These are phyloP conservation scores for Cryptus viduatorius DNA, from an alignment of 2,888 invertebrate species.

Conservation along the genomic window DNA sequence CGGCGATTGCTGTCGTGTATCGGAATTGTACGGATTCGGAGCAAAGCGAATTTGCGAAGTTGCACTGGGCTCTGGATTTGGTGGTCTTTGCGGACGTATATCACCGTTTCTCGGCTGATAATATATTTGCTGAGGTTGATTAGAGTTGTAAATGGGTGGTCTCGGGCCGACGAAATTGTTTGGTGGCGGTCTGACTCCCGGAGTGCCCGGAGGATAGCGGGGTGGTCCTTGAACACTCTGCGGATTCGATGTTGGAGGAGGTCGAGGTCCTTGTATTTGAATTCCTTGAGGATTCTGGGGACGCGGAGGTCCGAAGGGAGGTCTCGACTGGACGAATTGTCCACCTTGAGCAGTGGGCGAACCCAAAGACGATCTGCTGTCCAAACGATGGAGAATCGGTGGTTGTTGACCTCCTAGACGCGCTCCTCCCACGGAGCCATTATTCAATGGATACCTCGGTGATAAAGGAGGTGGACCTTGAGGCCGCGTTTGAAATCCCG, in stretches of 20 bases:
- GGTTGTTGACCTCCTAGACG: slow-evolving; percentile 86
- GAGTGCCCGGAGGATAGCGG: slow-evolving; percentile 64
- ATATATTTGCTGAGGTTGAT: slow-evolving; percentile 53
- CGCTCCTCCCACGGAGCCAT: slow-evolving; percentile 83
- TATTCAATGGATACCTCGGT: slow-evolving; percentile 77
- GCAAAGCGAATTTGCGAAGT: slow-evolving; percentile 37
- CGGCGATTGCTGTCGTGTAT: slow-evolving; percentile 35
- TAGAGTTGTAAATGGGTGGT: slow-evolving; percentile 43
- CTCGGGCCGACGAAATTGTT: slow-evolving; percentile 56
- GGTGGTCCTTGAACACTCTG: slow-evolving; percentile 61
- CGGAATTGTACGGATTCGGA: slow-evolving; percentile 35
- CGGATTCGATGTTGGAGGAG: slow-evolving; percentile 62
- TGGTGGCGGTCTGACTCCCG: slow-evolving; percentile 50
- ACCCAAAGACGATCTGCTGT: slow-evolving; percentile 85
- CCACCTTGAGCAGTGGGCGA: slow-evolving; percentile 68
- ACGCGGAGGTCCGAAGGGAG: slow-evolving; percentile 64
- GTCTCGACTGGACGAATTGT: slow-evolving; percentile 60
- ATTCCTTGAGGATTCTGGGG: slow-evolving; percentile 67
- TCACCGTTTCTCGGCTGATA: slow-evolving; percentile 58
- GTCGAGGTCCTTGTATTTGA: slow-evolving; percentile 63
- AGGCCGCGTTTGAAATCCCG: slow-evolving; percentile 76
- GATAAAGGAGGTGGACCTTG: slow-evolving; percentile 76
- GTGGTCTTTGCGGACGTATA: slow-evolving; percentile 58
- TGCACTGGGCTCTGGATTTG: slow-evolving; percentile 43
- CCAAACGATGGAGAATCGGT: slow-evolving; percentile 86